A percentile compares a stretch with the other conserved stretches of the same genome.
phyloP scores from a whole-genome alignment of 2,113 vertebrate species.

The Amazona guildingii region DNA sequence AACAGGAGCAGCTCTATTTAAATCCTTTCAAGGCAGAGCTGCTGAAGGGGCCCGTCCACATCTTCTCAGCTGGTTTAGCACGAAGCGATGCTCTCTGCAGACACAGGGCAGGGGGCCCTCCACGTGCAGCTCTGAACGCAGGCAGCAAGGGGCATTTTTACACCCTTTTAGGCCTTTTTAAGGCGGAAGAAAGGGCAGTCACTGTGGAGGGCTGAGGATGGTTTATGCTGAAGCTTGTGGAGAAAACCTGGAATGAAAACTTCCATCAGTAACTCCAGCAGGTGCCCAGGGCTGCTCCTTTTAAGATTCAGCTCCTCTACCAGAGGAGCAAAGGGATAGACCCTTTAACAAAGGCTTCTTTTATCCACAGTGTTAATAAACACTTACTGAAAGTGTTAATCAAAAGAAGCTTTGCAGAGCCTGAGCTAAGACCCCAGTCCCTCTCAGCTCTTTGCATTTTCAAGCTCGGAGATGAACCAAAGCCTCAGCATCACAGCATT shows the following conservation, averaged over 20 bases:
- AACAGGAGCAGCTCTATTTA: background rate
- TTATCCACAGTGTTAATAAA: constrained; percentile 12
- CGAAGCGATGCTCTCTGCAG: background rate
- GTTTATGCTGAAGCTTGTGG: background rate
- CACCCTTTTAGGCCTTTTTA: background rate
- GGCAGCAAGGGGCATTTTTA: background rate
- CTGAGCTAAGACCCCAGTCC: background rate
- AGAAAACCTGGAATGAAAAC: constrained; percentile 37
- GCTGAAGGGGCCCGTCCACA: fast-evolving
- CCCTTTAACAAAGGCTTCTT: background rate
- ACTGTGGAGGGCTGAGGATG: background rate
- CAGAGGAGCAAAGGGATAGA: background rate
- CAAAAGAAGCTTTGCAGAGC: constrained; percentile 28
- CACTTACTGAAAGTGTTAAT: constrained; percentile 30
- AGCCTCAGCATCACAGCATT: background rate
- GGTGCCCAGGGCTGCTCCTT: constrained; percentile 36
- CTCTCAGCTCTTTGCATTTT: background rate
- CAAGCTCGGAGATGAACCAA: background rate
- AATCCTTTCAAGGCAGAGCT: background rate
- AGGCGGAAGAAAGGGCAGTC: background rate
- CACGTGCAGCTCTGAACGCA: fast-evolving
- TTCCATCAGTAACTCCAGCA: constrained; percentile 33
- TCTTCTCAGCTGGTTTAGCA: background rate
- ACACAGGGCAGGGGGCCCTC: background rate
- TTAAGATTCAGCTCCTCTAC: constrained; percentile 4